These are phyloP conservation scores for Tonatia bakeri DNA, from an alignment of 2,113 vertebrate species.

Conservation along the genomic window DNA sequence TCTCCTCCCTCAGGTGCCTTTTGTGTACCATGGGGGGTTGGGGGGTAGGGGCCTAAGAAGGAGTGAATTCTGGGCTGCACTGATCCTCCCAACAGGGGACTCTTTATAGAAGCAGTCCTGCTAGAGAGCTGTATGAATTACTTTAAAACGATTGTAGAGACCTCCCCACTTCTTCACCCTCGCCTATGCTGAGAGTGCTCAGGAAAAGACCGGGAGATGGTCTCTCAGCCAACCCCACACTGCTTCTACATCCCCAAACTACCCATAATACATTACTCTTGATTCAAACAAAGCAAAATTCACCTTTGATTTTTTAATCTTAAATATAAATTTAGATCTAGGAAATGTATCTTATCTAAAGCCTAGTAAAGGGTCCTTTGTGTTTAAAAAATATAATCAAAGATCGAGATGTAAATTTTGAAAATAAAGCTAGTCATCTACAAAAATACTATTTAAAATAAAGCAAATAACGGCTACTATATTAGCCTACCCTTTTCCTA, in stretches of 20 bases:
- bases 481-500: neutral
- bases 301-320: neutral
- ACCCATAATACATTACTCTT: neutral
- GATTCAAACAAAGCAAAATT: neutral
- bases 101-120: neutral
- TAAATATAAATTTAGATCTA: neutral
- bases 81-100: neutral
- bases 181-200: neutral
- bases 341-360: neutral
- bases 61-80: neutral
- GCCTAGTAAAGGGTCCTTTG: neutral
- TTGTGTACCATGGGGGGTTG: neutral
- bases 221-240: neutral
- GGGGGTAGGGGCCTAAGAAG: neutral
- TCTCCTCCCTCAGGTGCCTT: neutral
- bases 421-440: neutral
- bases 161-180: neutral
- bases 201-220: neutral
- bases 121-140: neutral
- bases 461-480: neutral
- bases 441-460: neutral
- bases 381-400: constrained; percentile 1
- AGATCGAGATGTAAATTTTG: neutral
- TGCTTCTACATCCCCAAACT: neutral
- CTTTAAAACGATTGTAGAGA: neutral